Evolutionary conservation across 2,113 vertebrate species (phyloP).

Genomic region (Himantopus leucocephalus): DNA sequence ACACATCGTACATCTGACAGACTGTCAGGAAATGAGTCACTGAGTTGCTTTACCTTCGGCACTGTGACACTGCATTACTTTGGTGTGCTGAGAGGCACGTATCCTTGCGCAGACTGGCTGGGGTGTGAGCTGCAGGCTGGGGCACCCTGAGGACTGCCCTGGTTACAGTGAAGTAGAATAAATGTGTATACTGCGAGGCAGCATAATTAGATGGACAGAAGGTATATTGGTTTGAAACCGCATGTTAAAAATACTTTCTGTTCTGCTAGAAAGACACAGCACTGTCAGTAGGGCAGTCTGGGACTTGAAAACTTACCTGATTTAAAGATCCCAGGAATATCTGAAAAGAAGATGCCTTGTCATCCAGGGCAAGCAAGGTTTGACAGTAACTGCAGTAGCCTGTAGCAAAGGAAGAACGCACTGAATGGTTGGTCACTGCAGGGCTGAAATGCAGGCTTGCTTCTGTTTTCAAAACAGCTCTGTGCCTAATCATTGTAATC

Average conservation of each 20-base stretch:
- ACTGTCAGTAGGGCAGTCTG: not conserved
- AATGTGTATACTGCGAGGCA: not conserved
- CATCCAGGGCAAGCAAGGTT: not conserved
- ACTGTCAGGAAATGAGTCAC: not conserved
- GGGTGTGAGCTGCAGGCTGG: not conserved
- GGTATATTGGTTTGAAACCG: accelerated
- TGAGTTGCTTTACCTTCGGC: not conserved
- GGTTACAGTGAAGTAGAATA: not conserved
- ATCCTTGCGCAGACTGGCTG: not conserved
- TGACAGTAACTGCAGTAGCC: not conserved
- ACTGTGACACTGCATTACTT: not conserved
- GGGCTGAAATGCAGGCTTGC: not conserved
- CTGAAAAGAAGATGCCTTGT: not conserved
- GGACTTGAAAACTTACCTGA: not conserved
- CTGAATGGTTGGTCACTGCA: accelerated
- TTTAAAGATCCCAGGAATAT: not conserved
- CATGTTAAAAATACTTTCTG: not conserved
- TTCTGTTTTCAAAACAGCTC: not conserved
- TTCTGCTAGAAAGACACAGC: not conserved
- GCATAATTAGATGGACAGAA: not conserved
- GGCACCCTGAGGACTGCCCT: not conserved
- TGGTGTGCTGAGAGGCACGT: not conserved
- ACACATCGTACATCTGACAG: not conserved
- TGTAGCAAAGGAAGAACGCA: not conserved
- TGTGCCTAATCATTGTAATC: not conserved